Base-by-base conservation (phyloP, 2,113 vertebrate species). In the Polyodon spathula region DNA sequence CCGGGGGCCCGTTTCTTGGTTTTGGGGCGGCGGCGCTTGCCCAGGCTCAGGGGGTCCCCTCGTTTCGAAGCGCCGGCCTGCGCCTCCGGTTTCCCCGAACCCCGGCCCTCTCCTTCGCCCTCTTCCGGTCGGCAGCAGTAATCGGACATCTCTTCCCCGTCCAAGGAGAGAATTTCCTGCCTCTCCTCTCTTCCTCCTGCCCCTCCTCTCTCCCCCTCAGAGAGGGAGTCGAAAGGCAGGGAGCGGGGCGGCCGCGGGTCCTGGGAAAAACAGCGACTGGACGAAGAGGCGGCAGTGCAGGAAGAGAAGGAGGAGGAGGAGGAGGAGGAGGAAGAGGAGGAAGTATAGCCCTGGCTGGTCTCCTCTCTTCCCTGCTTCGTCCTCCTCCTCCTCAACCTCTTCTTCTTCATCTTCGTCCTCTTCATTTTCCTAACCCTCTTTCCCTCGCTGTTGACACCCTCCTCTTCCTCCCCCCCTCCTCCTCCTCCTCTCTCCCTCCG, bases 391-490 rank as follows among this genome's bases (percentile, higher is more conserved):
- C n/a, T n/a, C n/a, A n/a, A 63, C 14, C 0, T 16, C 27, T 0
- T 75, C 74, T 41, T 76, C 0, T 74, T 68, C 0, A 76, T 78
- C 43, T 73, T 73, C 39, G 73, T 66, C 0, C 73, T 68, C 0
- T 78, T 73, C 0, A 70, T 58, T 1, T 44, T 59, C 0, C 0
- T 50, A 65, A 0, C 79, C 76, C 37, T 61, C 74, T 40, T 75
- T 75, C 44, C 41, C 50, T 79, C 0, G 61, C 62, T n/a, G n/a
- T n/a, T n/a, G n/a, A n/a, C n/a, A n/a, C n/a, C n/a, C n/a, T n/a
- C 17, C 78, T 76, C 4, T 84, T 77, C 1, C 84, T 65, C 0
- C 80, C 80, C 16, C 84, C 81, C 16, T 88, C 85, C 38, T 87
- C 64, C 42, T 81, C 74, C 42, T 73, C 71, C 1, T 72, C 65